Percentiles rank a stretch among this genome's conserved stretches.
Conservation (phyloP, 2,888 invertebrate species). For the Ditylenchus weischeri region DNA sequence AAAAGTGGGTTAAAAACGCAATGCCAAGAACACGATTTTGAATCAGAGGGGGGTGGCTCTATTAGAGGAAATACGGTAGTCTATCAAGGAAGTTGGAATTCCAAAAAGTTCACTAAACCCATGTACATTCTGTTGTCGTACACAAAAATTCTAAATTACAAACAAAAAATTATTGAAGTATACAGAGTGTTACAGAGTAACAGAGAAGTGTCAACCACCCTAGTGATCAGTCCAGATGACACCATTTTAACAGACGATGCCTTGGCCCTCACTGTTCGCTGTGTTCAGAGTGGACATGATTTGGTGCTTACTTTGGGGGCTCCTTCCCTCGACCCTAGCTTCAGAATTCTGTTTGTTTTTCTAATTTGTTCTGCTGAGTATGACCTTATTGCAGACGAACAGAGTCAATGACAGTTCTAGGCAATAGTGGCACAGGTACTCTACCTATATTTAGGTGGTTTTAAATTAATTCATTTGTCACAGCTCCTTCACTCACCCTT, state of each 20-base stretch:
- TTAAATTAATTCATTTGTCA: no score
- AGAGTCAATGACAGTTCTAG: conserved; percentile 48
- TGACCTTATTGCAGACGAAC: conserved; percentile 22
- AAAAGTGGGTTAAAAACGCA: no score
- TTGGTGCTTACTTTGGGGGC: conserved; percentile 25
- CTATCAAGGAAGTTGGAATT: no score
- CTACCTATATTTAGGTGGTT: no score
- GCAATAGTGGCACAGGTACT: conserved; percentile 40
- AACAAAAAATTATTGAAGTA: no score
- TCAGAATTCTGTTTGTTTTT: conserved; percentile 26
- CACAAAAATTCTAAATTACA: no score
- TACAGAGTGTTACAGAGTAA: conserved; percentile 18
- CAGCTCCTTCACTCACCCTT: conserved; percentile 46
- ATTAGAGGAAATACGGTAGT: no score
- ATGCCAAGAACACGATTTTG: no score
- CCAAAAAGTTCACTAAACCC: no score
- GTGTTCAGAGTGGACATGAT: conserved; percentile 22
- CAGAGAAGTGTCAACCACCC: conserved; percentile 26
- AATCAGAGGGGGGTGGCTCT: no score
- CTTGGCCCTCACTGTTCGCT: conserved; percentile 26
- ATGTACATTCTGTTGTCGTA: no score
- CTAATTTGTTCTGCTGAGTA: neutral
- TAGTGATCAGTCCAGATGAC: conserved; percentile 30
- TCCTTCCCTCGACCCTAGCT: conserved; percentile 30
- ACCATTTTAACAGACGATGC: conserved; percentile 32